Evolutionary conservation across 1,140 invertebrate species (phyloP), one percentile per base, ranked within the genome.

Genomic region (Hyphantria cunea): DNA sequence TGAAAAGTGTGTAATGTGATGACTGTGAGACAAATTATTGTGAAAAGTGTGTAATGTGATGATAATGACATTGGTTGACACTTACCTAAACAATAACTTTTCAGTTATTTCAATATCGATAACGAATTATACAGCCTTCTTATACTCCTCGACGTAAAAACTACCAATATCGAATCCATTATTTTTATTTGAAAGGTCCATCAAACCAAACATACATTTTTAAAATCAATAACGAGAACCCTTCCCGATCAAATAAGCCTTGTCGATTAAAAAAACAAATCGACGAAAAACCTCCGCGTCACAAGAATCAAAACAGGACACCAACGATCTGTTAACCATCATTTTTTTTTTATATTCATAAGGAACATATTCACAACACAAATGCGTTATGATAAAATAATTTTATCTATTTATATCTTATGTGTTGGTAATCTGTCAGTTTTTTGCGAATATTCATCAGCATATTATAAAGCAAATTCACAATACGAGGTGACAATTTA

Each of bases 201-300:
- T 83, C 84, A 88, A 74, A 79, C 76, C 78, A 88, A 88, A 90
- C 80, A 85, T 73, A 60, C 53, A 61, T 68, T 62, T 72, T 63
- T 66, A 88, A 90, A 90, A 86, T 88, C 85, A 88, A 90, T 87
- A 88, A 68, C 17, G 59, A 17, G 71, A 84, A 85, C 82, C 85
- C 84, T 86, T 89, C 71, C 75, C 72, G 82, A 90, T 80, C 79
- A 84, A 86, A 88, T 81, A 85, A 80, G 65, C 73, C 75, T 66
- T 64, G 54, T 68, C 74, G 77, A 83, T 80, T 82, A 83, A 88
- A 82, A 80, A 83, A 81, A 63, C 70, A 58, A 74, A 78, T 74
- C 66, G 68, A 76, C 71, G 80, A 83, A 81, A 78, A 82, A 66
- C 31, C 55, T 42, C 54, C 67, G 44, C 68, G 66, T 71, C 64